Percentiles rank a stretch among this genome's conserved stretches.
Conservation (phyloP, 2,113 vertebrate species). For the Todiramphus chloris region DNA sequence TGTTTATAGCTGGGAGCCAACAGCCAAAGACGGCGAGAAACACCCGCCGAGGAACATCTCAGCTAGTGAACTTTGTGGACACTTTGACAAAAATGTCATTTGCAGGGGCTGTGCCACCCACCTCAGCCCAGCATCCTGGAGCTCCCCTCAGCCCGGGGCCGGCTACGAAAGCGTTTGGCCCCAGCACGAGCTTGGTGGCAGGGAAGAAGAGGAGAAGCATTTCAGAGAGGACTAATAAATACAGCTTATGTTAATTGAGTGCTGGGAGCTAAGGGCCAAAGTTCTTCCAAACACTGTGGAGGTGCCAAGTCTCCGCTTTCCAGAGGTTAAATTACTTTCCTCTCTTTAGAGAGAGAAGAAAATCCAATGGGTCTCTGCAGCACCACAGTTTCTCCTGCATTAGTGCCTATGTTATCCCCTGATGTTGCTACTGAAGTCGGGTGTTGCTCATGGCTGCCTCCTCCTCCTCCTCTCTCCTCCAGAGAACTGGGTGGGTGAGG, state of each 20-base stretch:
- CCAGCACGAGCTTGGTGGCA: neutral
- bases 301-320: neutral
- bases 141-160: neutral
- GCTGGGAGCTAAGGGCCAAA: neutral
- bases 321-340: neutral
- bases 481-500: accelerated
- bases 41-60: accelerated
- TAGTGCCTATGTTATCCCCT: neutral
- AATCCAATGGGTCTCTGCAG: neutral
- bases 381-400: neutral
- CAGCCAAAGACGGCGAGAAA: neutral
- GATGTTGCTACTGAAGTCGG: neutral
- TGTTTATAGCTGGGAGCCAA: neutral
- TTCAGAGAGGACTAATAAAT: neutral
- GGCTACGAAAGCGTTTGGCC: neutral
- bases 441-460: neutral
- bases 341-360: neutral
- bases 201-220: neutral
- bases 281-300: neutral
- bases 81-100: neutral
- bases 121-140: neutral
- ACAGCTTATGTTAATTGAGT: neutral
- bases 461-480: accelerated
- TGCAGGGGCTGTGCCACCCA: neutral
- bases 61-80: neutral